Evolutionary conservation across 2,888 invertebrate species (phyloP), one percentile per base, ranked within the genome.

Genomic region (Opisthograptis luteolata): DNA sequence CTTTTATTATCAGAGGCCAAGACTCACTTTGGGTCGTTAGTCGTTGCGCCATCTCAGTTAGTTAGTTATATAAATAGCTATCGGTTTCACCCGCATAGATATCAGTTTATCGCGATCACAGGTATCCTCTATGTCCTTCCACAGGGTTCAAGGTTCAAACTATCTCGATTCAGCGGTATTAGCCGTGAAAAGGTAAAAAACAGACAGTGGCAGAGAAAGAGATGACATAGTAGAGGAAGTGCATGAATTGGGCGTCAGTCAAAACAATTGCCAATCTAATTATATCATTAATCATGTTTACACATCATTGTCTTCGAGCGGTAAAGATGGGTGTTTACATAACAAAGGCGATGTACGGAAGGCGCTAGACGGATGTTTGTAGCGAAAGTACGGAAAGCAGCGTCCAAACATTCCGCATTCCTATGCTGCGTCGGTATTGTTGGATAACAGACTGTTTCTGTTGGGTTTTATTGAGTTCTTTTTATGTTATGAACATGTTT

Each of bases 341-440:
- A 81, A 79, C 73, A 80, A 63, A 64, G 58, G 63, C 63, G 66
- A 66, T 58, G 55, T 59, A 67, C 74, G 80, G 76, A 79, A 84
- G 84, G 78, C 40, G 25, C 35, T 37, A 40, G 37, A 40, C 86
- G 87, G 87, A 87, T 82, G 82, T 80, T 79, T 79, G 70, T 53
- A 80, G 84, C 84, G 87, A 89, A 88, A 88, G 88, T 87, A 71
- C 75, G 84, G 88, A 81, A 87, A 86, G 74, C 76, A 61, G 65
- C 70, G 68, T 65, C 70, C 69, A 72, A 76, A 74, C 72, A 84
- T 87, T 88, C 87, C 87, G 87, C 88, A 88, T 88, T 87, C 87
- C 79, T 48, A 40, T n/a, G n/a, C n/a, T n/a, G n/a, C 42, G 43
- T 46, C 35, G 47, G 55, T 28, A 51, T 50, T 54, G 60, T 56